These are phyloP conservation scores for Drosophila trapezifrons DNA, from an alignment of 1,140 invertebrate species.

Conservation along the genomic window DNA sequence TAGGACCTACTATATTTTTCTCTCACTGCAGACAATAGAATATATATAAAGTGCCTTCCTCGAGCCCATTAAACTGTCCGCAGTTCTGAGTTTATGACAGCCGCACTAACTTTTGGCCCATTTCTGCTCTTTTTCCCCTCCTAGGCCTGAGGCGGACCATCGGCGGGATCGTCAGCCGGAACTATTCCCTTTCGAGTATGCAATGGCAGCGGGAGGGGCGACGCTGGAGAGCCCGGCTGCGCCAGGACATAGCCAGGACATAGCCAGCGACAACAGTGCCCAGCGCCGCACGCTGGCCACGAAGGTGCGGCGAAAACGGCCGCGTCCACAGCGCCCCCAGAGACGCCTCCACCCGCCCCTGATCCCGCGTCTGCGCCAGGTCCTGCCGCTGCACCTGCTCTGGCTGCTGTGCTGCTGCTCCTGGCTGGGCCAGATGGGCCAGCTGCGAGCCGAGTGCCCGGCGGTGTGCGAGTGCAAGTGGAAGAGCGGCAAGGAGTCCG, in stretches of 20 bases:
- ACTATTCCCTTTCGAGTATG: slow-evolving; percentile 63
- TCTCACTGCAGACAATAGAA: not conserved
- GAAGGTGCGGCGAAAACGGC: slow-evolving; percentile 74
- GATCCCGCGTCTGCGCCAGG: slow-evolving; percentile 54
- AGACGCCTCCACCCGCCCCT: slow-evolving; percentile 68
- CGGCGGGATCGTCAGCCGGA: slow-evolving; percentile 16
- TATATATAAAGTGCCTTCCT: slow-evolving; percentile 11
- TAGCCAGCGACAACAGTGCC: slow-evolving; percentile 72
- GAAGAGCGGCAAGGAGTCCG: slow-evolving; percentile 93
- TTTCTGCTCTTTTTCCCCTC: not conserved
- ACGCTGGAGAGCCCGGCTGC: slow-evolving; percentile 44
- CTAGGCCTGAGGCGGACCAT: slow-evolving; percentile 34
- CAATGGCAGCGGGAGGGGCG: slow-evolving; percentile 63
- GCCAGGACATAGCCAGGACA: slow-evolving; percentile 52
- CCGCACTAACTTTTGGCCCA: slow-evolving; percentile 54
- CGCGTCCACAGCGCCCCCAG: slow-evolving; percentile 49
- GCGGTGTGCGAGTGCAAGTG: slow-evolving; percentile 92
- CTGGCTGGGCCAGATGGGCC: slow-evolving; percentile 49
- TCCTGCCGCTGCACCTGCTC: slow-evolving; percentile 55
- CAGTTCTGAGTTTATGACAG: slow-evolving; percentile 74
- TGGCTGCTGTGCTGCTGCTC: slow-evolving; percentile 73
- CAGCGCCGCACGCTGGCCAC: slow-evolving; percentile 66
- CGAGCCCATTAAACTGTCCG: slow-evolving; percentile 73
- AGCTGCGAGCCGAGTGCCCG: slow-evolving; percentile 86
- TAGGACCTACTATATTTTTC: slow-evolving; percentile 1